Conservation (phyloP, 2,888 invertebrate genomes). For the Azorinus chamasolen region DNA sequence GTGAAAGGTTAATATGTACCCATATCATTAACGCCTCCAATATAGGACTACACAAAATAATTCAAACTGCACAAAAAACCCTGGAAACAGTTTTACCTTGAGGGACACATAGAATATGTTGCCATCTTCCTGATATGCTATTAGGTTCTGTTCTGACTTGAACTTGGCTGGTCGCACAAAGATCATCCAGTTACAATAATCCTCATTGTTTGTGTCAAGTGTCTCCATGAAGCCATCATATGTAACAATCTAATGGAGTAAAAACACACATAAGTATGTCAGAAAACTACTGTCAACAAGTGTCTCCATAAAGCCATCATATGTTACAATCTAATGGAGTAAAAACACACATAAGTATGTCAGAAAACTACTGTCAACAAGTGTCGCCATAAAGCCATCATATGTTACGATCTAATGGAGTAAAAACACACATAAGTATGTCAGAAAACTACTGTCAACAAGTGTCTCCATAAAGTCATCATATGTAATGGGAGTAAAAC, state of each 20-base stretch:
- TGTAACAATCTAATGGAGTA: constrained; percentile 88
- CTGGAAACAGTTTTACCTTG: constrained; percentile 66
- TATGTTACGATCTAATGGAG: constrained; percentile 86
- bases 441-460: constrained; percentile 84
- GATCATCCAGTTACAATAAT: constrained; percentile 92
- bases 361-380: constrained; percentile 87
- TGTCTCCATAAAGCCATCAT: constrained; percentile 65
- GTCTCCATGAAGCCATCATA: constrained; percentile 67
- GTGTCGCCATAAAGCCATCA: constrained; percentile 63
- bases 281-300: constrained; percentile 87
- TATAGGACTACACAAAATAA: no score
- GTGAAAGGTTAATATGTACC: no score
- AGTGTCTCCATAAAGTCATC: constrained; percentile 80
- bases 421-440: constrained; percentile 78
- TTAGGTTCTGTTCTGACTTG: constrained; percentile 90
- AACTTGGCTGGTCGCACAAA: constrained; percentile 90
- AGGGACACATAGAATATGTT: constrained; percentile 80
- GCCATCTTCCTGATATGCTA: constrained; percentile 88
- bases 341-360: constrained; percentile 79
- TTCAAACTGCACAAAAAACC: no score
- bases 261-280: constrained; percentile 77
- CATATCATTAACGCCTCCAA: no score
- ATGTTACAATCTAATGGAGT: constrained; percentile 86
- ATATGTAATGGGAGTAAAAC: constrained; percentile 86
- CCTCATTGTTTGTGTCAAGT: constrained; percentile 86